Percentiles rank a stretch among this genome's conserved stretches.
phyloP scores from a whole-genome alignment of 2,888 invertebrate species.

The Drosophila lutescens region DNA sequence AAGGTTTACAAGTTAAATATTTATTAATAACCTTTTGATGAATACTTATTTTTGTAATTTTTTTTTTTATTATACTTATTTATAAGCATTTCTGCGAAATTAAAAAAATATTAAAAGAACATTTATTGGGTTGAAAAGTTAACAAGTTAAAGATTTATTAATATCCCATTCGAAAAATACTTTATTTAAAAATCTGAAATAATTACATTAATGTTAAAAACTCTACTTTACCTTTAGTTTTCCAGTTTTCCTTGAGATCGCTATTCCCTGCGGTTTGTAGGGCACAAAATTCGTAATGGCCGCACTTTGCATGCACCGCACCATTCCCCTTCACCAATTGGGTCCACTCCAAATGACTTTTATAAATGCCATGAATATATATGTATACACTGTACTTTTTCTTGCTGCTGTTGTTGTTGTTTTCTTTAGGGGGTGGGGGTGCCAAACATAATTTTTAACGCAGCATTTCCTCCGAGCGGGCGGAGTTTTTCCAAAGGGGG shows the following conservation, averaged over 20 bases:
- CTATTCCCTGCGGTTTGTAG: constrained; percentile 39
- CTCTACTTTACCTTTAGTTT: too few relatives aligned
- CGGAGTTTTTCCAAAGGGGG: neutral
- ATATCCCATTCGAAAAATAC: neutral
- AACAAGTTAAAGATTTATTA: too few relatives aligned
- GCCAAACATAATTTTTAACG: constrained; percentile 73
- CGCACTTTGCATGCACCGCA: constrained; percentile 57
- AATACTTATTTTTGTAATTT: too few relatives aligned
- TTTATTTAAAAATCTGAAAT: neutral
- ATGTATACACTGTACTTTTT: constrained; percentile 20
- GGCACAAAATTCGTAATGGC: constrained; percentile 52
- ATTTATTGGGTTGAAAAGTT: too few relatives aligned
- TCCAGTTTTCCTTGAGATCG: neutral
- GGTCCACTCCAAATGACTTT: constrained; percentile 68
- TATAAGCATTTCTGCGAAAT: too few relatives aligned
- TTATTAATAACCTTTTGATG: too few relatives aligned
- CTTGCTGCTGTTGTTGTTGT: constrained; percentile 29
- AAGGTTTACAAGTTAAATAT: too few relatives aligned
- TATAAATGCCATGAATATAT: constrained; percentile 75
- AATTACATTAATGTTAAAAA: neutral
- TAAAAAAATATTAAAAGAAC: too few relatives aligned
- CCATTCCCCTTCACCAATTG: constrained; percentile 1
- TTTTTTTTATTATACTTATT: too few relatives aligned
- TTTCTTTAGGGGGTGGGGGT: neutral
- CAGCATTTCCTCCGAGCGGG: constrained; percentile 61